Percentiles rank a stretch among this genome's conserved stretches.
phyloP scores from a whole-genome alignment of 2,888 invertebrate species.

The Meliscaeva auricollis region DNA sequence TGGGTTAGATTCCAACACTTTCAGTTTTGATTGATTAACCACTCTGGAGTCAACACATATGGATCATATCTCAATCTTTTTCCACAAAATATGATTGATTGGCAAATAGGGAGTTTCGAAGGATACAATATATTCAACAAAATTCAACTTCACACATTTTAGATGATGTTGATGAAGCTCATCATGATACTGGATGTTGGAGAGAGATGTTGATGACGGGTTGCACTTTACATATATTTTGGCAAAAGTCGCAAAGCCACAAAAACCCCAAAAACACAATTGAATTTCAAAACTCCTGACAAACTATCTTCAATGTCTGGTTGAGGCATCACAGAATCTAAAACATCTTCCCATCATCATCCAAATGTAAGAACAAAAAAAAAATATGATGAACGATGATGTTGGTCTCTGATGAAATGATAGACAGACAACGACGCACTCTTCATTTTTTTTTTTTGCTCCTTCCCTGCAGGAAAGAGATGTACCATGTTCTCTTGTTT shows the following conservation, averaged over 20 bases:
- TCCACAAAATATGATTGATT: slow-evolving; percentile 55
- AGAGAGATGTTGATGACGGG: slow-evolving; percentile 31
- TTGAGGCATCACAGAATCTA: slow-evolving; percentile 39
- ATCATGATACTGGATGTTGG: neutral
- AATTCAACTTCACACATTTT: slow-evolving; percentile 32
- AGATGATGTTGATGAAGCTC: slow-evolving; percentile 27
- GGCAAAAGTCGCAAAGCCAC: slow-evolving; percentile 10
- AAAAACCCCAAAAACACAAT: slow-evolving; percentile 38
- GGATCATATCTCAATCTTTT: slow-evolving; percentile 47
- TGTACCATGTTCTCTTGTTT: slow-evolving; percentile 22
- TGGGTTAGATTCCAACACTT: neutral
- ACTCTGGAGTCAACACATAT: slow-evolving; percentile 50
- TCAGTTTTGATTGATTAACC: slow-evolving; percentile 65
- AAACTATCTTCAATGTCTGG: slow-evolving; percentile 42
- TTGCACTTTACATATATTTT: slow-evolving; percentile 55
- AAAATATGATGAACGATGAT: slow-evolving; percentile 65
- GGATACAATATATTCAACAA: slow-evolving; percentile 30
- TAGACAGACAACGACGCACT: slow-evolving; percentile 47
- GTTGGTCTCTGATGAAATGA: slow-evolving; percentile 53
- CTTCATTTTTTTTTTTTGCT: slow-evolving; percentile 7
- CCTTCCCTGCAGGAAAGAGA: neutral
- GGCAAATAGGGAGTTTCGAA: slow-evolving; percentile 7
- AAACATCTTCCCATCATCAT: slow-evolving; percentile 26
- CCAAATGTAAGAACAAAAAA: neutral
- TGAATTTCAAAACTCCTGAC: slow-evolving; percentile 45